Conservation (phyloP, 2,113 vertebrate species). For the Pao palembangensis region DNA sequence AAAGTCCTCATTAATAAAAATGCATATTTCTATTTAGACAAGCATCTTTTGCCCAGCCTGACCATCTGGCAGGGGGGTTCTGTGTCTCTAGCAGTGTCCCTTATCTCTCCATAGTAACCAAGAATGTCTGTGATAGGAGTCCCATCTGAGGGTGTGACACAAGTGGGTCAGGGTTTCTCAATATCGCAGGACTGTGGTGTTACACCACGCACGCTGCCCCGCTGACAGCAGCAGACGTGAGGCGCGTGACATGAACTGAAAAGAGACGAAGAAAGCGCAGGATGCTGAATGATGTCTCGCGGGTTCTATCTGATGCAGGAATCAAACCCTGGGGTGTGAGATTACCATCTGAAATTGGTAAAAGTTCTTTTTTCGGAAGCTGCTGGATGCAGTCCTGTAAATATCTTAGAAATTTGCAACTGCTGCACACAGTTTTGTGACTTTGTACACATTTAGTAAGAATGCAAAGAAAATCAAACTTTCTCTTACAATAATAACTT, state of each 20-base stretch:
- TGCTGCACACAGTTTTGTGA: too few species aligned
- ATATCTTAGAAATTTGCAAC: too few species aligned
- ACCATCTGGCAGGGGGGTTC: constrained; percentile 51
- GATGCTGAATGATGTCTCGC: not conserved
- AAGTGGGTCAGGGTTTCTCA: constrained; percentile 52
- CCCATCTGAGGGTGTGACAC: constrained; percentile 31
- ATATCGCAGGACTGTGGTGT: constrained; percentile 10
- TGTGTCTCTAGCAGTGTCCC: constrained; percentile 23
- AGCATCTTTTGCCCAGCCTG: constrained; percentile 23
- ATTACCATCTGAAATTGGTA: constrained; percentile 5
- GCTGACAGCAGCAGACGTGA: constrained; percentile 5
- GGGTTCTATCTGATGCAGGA: constrained; percentile 11
- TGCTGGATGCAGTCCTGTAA: too few species aligned
- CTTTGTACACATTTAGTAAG: not conserved
- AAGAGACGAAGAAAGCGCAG: not conserved
- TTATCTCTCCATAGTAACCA: constrained; percentile 38
- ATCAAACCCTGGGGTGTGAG: not conserved
- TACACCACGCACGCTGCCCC: constrained; percentile 18
- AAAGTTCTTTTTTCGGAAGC: not conserved
- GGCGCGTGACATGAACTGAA: not conserved
- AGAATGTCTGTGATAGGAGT: constrained; percentile 37
- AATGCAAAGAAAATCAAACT: not conserved
- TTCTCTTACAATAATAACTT: not conserved
- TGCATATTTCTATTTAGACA: not conserved
- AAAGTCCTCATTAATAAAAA: constrained; percentile 34